Evolutionary conservation across 2,113 vertebrate genomes (phyloP).

Genomic region (Chinchilla lanigera): DNA sequence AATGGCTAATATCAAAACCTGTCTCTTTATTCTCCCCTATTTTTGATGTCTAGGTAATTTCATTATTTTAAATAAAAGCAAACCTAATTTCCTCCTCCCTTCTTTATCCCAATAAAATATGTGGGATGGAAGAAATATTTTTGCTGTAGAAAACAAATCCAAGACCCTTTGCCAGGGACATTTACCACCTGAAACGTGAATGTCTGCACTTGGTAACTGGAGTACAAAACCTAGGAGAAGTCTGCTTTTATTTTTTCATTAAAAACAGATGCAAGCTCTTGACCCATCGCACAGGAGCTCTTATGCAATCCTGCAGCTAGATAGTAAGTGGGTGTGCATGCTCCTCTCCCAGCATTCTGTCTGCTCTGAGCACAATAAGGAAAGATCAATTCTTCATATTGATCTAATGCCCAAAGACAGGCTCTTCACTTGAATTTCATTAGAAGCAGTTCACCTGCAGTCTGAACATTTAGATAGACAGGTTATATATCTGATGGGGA

Average conservation of each 20-base stretch:
- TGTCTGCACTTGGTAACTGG: not conserved
- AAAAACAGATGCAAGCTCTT: not conserved
- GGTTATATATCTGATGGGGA: not conserved
- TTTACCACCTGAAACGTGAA: not conserved
- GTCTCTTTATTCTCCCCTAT: not conserved
- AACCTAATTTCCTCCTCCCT: not conserved
- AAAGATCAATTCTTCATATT: slow-evolving; percentile 52
- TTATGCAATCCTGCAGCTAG: not conserved
- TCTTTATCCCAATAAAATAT: not conserved
- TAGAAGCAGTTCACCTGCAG: not conserved
- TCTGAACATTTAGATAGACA: not conserved
- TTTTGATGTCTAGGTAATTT: not conserved
- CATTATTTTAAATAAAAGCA: not conserved
- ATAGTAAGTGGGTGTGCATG: not conserved
- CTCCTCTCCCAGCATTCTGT: not conserved
- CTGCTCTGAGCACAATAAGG: not conserved
- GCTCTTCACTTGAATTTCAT: slow-evolving; percentile 41
- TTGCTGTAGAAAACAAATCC: not conserved
- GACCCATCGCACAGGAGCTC: not conserved
- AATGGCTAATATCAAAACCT: not conserved
- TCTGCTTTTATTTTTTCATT: not conserved
- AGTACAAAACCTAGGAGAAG: not conserved
- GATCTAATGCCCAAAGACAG: not conserved
- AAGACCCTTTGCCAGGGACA: not conserved
- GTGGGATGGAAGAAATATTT: not conserved